Base-by-base conservation (phyloP, 92 coral and sea anemone species). In the Actinostola sp. region DNA sequence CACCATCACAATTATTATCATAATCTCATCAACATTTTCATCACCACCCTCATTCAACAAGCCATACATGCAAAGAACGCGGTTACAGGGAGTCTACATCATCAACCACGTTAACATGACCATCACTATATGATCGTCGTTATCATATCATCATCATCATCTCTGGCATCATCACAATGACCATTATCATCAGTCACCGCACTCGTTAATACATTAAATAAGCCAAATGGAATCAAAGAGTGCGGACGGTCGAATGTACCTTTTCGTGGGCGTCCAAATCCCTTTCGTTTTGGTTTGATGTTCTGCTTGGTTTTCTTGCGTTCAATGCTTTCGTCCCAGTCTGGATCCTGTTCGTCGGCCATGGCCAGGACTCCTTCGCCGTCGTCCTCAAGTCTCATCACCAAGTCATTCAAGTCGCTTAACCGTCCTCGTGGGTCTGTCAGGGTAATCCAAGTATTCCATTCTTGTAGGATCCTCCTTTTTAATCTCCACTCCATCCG, bases 311-410 rank as follows among this genome's bases (percentile, higher is more conserved):
- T 62, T 70, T 82, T 83, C 72, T 82, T 69, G 62, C 92, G 66
- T 85, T 93, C 91, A 49, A 70, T 73, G 50, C 87, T 78, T 69
- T 85, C 92, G 45, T 92, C 88, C 95, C 92, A 89, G 60, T 89
- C 91, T 13, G 97, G 95, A 61, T 86, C 94, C 50, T 82, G 66
- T 25, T 71, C 78, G 63, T 74, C 67, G 56, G 63, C 83, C 63
- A 81, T 61, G 15, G 71, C 23, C 43, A 56, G 33, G 17, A 63
- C 33, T 6, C 80, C 84, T 24, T 86, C 85, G 14, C 61, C 62
- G 34, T 72, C 86, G n/a, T 43, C 76, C 35, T 68, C 76, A 15
- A 75, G 70, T 66, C 71, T 53, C 29, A 83, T 42, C 5, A 69
- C 75, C 15, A 85, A 16, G 14, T 83, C 93, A 71, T 85, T 92